Conservation (phyloP, 1,140 invertebrate genomes). For the Aphelinus atriplicis region DNA sequence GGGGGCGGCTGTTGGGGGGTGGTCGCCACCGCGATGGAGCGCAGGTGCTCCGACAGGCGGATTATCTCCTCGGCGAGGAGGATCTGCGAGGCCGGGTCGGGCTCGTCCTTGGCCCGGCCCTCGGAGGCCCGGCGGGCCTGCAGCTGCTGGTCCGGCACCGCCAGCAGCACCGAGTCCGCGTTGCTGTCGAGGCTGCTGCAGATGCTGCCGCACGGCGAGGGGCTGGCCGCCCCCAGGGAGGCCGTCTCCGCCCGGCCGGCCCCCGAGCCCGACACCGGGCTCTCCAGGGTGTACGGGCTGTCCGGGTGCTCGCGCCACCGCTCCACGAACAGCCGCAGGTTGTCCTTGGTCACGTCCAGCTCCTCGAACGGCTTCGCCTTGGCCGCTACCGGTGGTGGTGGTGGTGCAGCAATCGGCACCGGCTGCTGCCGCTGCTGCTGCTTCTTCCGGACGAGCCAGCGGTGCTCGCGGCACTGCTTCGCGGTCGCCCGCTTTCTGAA, state of each 20-base stretch:
- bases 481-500: conserved; percentile 80
- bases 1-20: background rate
- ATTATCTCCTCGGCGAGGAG: conserved; percentile 79
- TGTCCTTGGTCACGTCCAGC: conserved; percentile 86
- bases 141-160: conserved; percentile 46
- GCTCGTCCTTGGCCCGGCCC: conserved; percentile 58
- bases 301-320: conserved; percentile 87
- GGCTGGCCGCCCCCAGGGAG: conserved; percentile 74
- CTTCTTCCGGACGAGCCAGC: conserved; percentile 71
- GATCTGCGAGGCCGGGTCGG: conserved; percentile 60
- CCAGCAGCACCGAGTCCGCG: conserved; percentile 33
- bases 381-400: background rate
- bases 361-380: conserved; percentile 53
- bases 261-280: conserved; percentile 3
- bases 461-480: conserved; percentile 77
- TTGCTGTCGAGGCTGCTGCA: conserved; percentile 59
- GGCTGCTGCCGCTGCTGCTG: background rate
- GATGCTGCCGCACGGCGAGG: conserved; percentile 79
- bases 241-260: conserved; percentile 56
- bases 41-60: conserved; percentile 69
- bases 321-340: conserved; percentile 85
- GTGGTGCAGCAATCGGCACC: background rate
- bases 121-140: conserved; percentile 75
- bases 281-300: conserved; percentile 79
- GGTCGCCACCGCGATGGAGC: conserved; percentile 52